Conservation (phyloP, 2,797 vertebrate species). For the Coregonus ussuriensis region DNA sequence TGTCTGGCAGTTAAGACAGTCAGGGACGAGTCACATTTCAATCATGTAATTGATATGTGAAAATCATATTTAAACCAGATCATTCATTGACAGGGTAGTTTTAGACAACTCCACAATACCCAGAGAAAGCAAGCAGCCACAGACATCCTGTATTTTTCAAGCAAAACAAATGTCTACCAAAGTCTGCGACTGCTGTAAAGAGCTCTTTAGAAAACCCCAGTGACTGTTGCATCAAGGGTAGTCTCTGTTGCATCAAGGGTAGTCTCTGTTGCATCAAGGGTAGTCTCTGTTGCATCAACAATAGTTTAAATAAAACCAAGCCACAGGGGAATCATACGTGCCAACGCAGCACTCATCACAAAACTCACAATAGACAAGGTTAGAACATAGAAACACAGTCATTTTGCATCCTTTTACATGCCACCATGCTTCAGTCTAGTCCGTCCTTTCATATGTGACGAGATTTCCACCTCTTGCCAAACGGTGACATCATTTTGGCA, state of each 20-base stretch:
- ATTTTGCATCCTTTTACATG: too few relatives aligned
- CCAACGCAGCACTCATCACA: background rate
- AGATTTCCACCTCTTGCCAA: too few relatives aligned
- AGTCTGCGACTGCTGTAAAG: background rate
- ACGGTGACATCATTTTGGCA: too few relatives aligned
- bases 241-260: too few relatives aligned
- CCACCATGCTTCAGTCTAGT: too few relatives aligned
- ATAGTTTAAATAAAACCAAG: too few relatives aligned
- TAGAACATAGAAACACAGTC: background rate
- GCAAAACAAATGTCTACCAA: too few relatives aligned
- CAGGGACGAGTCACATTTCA: background rate
- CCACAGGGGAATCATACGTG: background rate
- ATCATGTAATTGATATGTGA: background rate
- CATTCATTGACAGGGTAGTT: background rate
- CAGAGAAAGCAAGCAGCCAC: background rate
- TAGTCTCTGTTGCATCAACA: too few relatives aligned
- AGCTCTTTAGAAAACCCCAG: background rate
- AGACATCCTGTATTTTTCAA: background rate
- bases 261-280: too few relatives aligned
- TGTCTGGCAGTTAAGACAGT: background rate
- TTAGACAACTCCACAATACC: background rate
- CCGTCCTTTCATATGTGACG: too few relatives aligned
- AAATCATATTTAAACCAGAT: slow-evolving; percentile 10
- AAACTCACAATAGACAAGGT: background rate
- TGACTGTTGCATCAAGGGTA: too few relatives aligned